These are phyloP conservation scores for Meloidogyne hapla DNA, from an alignment of 1,140 invertebrate species.

Conservation along the genomic window DNA sequence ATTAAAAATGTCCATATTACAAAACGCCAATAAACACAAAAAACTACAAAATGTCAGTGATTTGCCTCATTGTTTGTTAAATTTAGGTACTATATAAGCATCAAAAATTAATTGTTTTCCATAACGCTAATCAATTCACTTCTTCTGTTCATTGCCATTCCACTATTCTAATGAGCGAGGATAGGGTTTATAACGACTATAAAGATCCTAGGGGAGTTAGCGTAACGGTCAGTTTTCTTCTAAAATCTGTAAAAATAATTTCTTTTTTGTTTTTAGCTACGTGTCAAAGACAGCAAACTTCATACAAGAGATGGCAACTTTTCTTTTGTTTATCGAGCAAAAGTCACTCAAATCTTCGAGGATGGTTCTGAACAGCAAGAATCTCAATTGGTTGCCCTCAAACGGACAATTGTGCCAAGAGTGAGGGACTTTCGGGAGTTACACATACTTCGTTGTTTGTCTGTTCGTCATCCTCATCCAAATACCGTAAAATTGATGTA, in stretches of 20 bases:
- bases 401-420: not conserved
- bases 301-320: not conserved
- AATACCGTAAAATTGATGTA: not conserved
- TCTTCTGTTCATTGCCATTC: not conserved
- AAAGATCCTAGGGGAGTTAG: not conserved
- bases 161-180: not conserved
- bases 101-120: no score
- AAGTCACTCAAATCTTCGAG: not conserved
- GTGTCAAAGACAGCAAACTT: not conserved
- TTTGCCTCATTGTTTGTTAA: no score
- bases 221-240: not conserved
- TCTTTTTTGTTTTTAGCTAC: not conserved
- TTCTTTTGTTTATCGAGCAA: not conserved
- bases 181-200: not conserved
- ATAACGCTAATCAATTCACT: no score
- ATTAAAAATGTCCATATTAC: no score
- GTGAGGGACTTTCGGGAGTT: not conserved
- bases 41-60: no score
- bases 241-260: not conserved
- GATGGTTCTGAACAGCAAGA: not conserved
- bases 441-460: not conserved
- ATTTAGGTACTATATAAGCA: no score
- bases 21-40: no score
- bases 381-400: not conserved
- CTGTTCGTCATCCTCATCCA: not conserved